Evolutionary conservation across 2,888 invertebrate species (phyloP), one percentile per base, ranked within the genome.

Genomic region (Corythucha ciliata): DNA sequence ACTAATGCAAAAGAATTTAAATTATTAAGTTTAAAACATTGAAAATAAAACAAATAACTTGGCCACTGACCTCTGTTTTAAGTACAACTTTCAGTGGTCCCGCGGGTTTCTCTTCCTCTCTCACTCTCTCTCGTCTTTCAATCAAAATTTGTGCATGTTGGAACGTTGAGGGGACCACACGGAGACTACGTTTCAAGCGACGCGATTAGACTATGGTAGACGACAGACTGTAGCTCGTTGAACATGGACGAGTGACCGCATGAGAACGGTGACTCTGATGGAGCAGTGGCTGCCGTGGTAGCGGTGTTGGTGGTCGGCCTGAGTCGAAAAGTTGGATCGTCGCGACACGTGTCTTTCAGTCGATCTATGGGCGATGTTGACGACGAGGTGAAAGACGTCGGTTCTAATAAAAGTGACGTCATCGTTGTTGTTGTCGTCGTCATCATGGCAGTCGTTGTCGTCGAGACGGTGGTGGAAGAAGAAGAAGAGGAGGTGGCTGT

Each of bases 181-280:
- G 29, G 53, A 55, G 59, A 59, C 64, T 68, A 72, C 67, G 76
- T 75, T 67, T 77, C 76, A 59, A 77, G 64, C 27, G 76, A 76
- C 12, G 76, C 73, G 54, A 76, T 73, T 58, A 77, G 68, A 67
- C 72, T 75, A 63, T 75, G 76, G 65, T 74, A 76, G 62, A 75
- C 75, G 60, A 74, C 74, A 58, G 70, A 74, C 64, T 76, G 75
- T 53, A 75, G 62, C 65, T 79, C 79, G 61, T 74, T 76, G 62
- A 76, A 72, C 70, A 80, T 74, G 62, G 79, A 78, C 40, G 79
- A 77, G 60, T 79, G 79, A 24, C 79, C 80, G 63, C 80, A 80
- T 51, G 69, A 68, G 53, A 66, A 68, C n/a, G 51, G 37, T 16
- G 51, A 51, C 22, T 51, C 51, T 14, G 14, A 16, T n/a, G n/a